Conservation (phyloP, 2,797 vertebrate genomes). For the Rousettus madagascariensis region DNA sequence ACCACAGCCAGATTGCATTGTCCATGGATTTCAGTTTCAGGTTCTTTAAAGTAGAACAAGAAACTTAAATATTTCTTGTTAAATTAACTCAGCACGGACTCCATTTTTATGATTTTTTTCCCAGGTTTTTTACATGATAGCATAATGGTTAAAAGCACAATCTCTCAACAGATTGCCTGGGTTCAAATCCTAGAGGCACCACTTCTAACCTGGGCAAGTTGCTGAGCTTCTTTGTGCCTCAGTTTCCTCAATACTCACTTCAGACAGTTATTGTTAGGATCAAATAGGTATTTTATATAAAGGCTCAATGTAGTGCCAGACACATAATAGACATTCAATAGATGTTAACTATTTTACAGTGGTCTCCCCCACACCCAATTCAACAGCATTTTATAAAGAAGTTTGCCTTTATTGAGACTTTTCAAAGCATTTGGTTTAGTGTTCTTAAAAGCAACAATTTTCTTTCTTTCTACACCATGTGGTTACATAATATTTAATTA, state of each 20-base stretch:
- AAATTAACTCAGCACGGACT: not conserved
- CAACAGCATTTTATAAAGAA: constrained; percentile 10
- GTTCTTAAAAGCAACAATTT: not conserved
- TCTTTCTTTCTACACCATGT: not conserved
- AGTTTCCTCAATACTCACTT: not conserved
- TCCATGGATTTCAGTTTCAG: constrained; percentile 22
- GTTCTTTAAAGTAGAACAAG: constrained; percentile 13
- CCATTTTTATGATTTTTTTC: not conserved
- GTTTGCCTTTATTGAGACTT: not conserved
- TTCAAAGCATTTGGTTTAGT: constrained; percentile 6
- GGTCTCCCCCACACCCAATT: not conserved
- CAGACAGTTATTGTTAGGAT: not conserved
- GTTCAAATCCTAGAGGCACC: not conserved
- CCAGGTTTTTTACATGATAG: not conserved
- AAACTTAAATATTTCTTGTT: constrained; percentile 15
- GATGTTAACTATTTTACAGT: not conserved
- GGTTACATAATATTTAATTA: constrained; percentile 28
- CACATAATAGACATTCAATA: not conserved
- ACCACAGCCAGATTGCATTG: not conserved
- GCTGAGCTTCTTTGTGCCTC: not conserved
- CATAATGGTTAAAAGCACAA: not conserved
- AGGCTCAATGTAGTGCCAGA: not conserved
- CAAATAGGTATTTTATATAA: constrained; percentile 3
- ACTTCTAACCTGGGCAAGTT: not conserved
- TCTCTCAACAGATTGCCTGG: not conserved